These are phyloP conservation scores for Atlantisia rogersi DNA, from an alignment of 2,113 vertebrate species.

Conservation along the genomic window DNA sequence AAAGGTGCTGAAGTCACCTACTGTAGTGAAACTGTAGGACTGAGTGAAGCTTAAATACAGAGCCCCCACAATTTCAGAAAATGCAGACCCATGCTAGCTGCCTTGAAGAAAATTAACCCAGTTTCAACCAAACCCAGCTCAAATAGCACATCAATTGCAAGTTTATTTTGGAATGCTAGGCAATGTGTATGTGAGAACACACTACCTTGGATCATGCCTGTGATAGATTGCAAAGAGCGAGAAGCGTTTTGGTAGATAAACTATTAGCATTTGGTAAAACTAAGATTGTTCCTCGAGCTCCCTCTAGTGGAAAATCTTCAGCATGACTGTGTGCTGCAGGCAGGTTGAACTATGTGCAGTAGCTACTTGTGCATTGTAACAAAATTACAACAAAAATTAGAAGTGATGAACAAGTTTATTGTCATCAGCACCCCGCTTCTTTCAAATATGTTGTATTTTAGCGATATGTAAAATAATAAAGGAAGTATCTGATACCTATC, in stretches of 20 bases:
- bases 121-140: no score
- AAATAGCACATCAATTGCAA: neutral
- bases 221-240: rapidly evolving
- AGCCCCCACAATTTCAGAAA: neutral
- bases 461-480: neutral
- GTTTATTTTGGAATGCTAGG: neutral
- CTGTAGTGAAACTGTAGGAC: neutral
- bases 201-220: neutral
- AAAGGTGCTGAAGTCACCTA: neutral
- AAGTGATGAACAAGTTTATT: neutral
- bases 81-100: neutral
- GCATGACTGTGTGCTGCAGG: neutral
- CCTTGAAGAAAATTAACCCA: no score
- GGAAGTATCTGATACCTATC: neutral
- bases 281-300: neutral
- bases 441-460: neutral
- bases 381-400: neutral
- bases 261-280: rapidly evolving
- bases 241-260: neutral
- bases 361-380: neutral
- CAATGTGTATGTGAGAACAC: rapidly evolving
- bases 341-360: rapidly evolving
- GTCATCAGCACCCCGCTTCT: neutral
- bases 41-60: neutral
- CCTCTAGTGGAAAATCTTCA: slow-evolving; percentile 20